phyloP scores from a whole-genome alignment of 2,888 invertebrate species.

The Branchellion lobata region DNA sequence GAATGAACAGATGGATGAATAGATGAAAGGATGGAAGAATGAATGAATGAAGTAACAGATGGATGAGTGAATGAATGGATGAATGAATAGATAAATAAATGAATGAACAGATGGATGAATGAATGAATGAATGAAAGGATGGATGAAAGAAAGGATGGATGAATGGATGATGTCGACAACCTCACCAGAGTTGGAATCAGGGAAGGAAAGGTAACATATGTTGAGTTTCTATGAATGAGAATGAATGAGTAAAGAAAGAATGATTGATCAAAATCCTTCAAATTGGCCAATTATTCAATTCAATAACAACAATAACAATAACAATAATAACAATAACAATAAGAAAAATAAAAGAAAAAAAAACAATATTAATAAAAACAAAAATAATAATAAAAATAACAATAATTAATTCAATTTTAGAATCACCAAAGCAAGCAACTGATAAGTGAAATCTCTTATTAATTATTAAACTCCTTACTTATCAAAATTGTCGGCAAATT shows the following conservation, averaged over 20 bases:
- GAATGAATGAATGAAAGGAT: neutral
- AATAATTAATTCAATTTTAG: too few relatives aligned
- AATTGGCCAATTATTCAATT: too few relatives aligned
- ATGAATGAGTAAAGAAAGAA: neutral
- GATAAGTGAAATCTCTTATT: too few relatives aligned
- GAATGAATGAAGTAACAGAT: neutral
- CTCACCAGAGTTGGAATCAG: slow-evolving; percentile 86
- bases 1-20: neutral
- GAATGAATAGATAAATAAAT: slow-evolving; percentile 1
- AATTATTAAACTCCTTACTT: too few relatives aligned
- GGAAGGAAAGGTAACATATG: slow-evolving; percentile 96
- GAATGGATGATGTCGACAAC: neutral
- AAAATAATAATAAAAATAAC: too few relatives aligned
- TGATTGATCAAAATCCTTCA: too few relatives aligned
- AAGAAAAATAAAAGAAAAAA: too few relatives aligned
- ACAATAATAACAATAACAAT: too few relatives aligned
- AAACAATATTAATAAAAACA: too few relatives aligned
- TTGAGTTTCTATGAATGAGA: slow-evolving; percentile 62
- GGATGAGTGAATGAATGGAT: neutral
- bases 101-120: neutral
- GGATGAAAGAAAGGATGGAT: neutral
- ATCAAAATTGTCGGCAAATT: too few relatives aligned
- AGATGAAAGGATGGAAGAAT: neutral
- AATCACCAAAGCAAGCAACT: too few relatives aligned
- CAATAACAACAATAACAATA: too few relatives aligned